Evolutionary conservation across 2,888 invertebrate species (phyloP), one percentile per base, ranked within the genome.

Genomic region (Drosophila niveifrons): DNA sequence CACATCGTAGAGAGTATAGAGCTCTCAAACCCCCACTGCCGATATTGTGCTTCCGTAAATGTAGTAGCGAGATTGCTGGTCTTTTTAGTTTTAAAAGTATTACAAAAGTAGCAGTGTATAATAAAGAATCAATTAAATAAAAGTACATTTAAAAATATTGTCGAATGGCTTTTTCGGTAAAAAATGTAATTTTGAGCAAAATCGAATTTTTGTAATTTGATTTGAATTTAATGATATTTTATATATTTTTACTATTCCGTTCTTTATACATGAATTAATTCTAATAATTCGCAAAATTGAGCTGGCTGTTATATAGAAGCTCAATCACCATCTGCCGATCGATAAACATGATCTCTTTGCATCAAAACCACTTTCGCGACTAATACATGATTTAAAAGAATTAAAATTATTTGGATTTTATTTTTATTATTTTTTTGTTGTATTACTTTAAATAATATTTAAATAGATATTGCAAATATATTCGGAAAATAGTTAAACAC

Each of bases 11-110:
- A 61, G 47, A 69, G 29, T 51, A n/a, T 64, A 36, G 15, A 48
- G 44, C 28, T 50, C 44, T 34, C 51, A 36, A 58, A 28, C 28
- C 48, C 43, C 61, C 70, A 69, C 69, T 69, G 69, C 69, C 69
- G 70, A 70, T 62, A 70, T 69, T 61, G 70, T 69, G 70, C 70
- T 69, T 69, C 70, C 70, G 48, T 50, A 69, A 58, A 58, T 51
- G 41, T 66, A 55, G 36, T 57, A 47, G 46, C 46, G 34, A 44
- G 47, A 50, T 46, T 39, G 41, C 47, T 68, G 41, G 28, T 53
- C 46, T 68, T 41, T 43, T 59, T 68, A 59, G 59, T 56, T 68
- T 13, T 59, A 41, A 56, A 44, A 51, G 66, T 50, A 66, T 31
- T 47, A 18, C 28, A 36, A 68, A 52, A 15, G 68, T 68, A 68